A percentile compares a stretch with the other conserved stretches of the same genome.
phyloP scores from a whole-genome alignment of 2,797 vertebrate species.

The Oreochromis grahami region DNA sequence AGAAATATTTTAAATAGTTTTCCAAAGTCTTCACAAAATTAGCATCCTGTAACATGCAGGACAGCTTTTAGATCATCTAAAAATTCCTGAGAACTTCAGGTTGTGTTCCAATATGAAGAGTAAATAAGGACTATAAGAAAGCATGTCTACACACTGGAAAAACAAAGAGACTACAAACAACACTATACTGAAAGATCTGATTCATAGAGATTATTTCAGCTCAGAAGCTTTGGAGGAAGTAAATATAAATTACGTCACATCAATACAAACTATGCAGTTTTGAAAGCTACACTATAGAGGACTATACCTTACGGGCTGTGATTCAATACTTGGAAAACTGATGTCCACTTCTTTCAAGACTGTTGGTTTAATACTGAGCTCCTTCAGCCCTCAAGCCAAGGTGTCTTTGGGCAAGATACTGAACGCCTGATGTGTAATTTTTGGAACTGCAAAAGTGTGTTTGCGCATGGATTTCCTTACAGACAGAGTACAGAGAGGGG shows the following conservation, averaged over 20 bases:
- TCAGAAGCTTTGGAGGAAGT: neutral
- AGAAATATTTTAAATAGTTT: neutral
- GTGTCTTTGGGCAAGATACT: neutral
- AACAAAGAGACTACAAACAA: neutral
- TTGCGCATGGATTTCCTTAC: neutral
- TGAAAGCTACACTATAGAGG: neutral
- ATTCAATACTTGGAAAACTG: neutral
- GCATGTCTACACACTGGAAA: neutral
- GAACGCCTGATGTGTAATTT: neutral
- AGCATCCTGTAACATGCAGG: neutral
- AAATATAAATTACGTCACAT: neutral
- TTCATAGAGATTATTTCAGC: neutral
- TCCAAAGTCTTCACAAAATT: neutral
- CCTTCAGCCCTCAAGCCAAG: neutral
- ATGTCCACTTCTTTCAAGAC: neutral
- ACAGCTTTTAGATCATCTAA: neutral
- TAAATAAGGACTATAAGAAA: neutral
- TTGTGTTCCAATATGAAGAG: neutral
- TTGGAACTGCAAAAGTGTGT: neutral
- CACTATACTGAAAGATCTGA: neutral
- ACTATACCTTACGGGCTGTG: neutral
- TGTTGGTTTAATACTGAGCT: neutral
- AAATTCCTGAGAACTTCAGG: neutral
- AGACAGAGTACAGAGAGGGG: neutral
- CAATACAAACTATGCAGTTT: neutral